These are phyloP conservation scores for Trichosurus vulpecula DNA, from an alignment of 2,797 vertebrate species.

Conservation along the genomic window DNA sequence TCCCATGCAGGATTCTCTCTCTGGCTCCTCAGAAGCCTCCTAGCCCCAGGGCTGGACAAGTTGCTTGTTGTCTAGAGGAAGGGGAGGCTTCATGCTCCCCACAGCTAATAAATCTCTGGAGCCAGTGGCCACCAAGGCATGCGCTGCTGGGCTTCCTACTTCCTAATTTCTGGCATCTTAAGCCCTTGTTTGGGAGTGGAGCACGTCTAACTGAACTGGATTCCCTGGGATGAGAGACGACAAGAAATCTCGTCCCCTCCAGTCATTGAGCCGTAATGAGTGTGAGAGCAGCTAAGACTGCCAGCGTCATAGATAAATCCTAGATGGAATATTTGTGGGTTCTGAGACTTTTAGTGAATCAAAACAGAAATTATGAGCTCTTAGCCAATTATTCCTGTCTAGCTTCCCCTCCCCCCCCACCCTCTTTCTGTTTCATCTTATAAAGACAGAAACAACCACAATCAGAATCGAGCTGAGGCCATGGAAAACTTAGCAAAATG, in stretches of 20 bases:
- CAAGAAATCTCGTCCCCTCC: background rate
- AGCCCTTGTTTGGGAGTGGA: background rate
- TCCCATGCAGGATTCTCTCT: background rate
- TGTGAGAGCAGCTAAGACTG: background rate
- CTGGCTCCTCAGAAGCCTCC: background rate
- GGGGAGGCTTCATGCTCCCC: background rate
- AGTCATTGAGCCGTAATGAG: background rate
- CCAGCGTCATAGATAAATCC: background rate
- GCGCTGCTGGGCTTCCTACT: background rate
- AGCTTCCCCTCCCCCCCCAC: background rate
- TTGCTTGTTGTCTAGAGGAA: background rate
- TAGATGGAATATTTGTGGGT: background rate
- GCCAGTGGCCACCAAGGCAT: background rate
- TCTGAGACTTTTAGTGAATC: background rate
- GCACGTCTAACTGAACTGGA: background rate
- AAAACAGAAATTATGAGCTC: background rate
- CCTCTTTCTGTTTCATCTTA: background rate
- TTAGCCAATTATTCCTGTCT: background rate
- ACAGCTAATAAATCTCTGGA: background rate
- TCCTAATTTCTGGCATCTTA: background rate
- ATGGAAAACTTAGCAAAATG: background rate
- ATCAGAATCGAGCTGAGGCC: background rate
- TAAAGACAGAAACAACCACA: background rate
- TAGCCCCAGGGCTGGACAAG: background rate
- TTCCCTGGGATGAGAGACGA: background rate